Evolutionary conservation across 2,113 vertebrate genomes (phyloP).

Genomic region (Gallinago paraguaiae): DNA sequence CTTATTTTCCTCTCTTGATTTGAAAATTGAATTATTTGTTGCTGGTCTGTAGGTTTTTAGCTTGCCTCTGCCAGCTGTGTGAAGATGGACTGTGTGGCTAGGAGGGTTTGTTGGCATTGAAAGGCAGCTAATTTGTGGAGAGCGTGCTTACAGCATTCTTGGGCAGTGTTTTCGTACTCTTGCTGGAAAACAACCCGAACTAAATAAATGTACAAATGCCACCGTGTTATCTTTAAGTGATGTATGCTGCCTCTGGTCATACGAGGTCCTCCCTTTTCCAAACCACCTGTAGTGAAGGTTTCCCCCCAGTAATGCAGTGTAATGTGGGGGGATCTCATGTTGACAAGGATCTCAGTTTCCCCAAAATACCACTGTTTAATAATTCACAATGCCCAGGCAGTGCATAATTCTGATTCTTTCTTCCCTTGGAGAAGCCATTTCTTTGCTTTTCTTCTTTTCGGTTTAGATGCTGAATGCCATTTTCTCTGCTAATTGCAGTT

Average conservation of each 20-base stretch:
- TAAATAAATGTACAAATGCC: background rate
- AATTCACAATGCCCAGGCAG: background rate
- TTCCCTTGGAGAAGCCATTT: background rate
- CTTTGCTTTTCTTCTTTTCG: background rate
- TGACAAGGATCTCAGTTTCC: background rate
- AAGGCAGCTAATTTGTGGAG: background rate
- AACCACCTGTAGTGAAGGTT: background rate
- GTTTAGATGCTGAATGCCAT: background rate
- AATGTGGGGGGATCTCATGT: background rate
- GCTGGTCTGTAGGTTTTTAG: conserved; percentile 4
- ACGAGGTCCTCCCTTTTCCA: background rate
- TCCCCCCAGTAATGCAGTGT: background rate
- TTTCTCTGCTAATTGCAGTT: background rate
- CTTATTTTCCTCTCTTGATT: conserved; percentile 14
- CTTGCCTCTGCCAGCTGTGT: background rate
- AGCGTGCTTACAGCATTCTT: background rate
- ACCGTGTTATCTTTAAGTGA: background rate
- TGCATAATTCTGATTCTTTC: background rate
- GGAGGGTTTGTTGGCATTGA: background rate
- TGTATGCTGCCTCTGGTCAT: background rate
- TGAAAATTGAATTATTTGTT: background rate
- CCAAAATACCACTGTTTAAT: background rate
- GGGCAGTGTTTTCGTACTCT: background rate
- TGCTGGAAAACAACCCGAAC: background rate
- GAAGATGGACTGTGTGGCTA: background rate